phyloP scores from a whole-genome alignment of 2,797 vertebrate genomes.

The Pseudomugil gertrudae region DNA sequence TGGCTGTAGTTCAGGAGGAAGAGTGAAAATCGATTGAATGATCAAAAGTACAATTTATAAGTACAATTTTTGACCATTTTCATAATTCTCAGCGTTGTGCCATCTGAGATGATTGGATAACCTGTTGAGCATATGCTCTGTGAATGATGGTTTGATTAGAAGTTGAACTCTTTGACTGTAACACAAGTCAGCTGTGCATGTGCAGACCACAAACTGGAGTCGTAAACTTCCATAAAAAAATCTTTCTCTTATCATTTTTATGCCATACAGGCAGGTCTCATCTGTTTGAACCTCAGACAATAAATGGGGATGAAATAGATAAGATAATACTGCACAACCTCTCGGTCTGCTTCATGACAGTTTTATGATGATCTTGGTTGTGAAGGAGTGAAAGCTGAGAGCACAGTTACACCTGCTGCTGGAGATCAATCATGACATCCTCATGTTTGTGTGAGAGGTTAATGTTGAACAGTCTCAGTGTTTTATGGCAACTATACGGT shows the following conservation, averaged over 20 bases:
- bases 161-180: no score
- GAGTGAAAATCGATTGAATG: no score
- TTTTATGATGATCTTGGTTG: not conserved
- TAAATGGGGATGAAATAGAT: not conserved
- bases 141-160: no score
- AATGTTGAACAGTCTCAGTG: not conserved
- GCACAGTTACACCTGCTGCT: not conserved
- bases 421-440: not conserved
- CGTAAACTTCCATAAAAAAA: not conserved
- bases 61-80: no score
- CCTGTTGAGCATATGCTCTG: no score
- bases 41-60: no score
- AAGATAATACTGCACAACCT: not conserved
- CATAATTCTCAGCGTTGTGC: no score
- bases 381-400: no score
- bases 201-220: not conserved
- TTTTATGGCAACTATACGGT: fast-evolving
- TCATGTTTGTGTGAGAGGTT: not conserved
- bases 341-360: not conserved
- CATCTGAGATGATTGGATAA: no score
- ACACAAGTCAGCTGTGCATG: no score
- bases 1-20: no score
- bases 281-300: no score
- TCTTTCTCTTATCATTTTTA: not conserved
- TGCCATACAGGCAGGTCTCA: not conserved